These are phyloP conservation scores for Rhopalosiphum nymphaeae DNA, from an alignment of 2,888 invertebrate genomes.

Conservation along the genomic window DNA sequence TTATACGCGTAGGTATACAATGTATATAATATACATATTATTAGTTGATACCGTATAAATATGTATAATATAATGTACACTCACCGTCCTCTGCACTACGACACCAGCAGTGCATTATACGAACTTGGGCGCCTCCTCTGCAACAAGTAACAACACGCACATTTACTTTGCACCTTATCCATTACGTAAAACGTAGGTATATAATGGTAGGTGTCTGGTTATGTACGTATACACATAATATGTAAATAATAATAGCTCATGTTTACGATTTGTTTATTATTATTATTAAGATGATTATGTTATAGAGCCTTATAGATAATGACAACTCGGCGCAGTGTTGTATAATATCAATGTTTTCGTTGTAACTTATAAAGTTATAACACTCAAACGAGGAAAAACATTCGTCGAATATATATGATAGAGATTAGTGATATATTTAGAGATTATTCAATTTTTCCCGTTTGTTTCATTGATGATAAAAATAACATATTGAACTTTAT, in stretches of 20 bases:
- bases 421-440: conserved; percentile 17
- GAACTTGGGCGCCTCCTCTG: not conserved
- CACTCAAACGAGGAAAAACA: conserved; percentile 39
- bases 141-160: not conserved
- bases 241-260: conserved; percentile 4
- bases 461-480: not conserved
- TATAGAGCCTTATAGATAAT: not conserved
- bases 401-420: not conserved
- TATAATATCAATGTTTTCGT: not conserved
- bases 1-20: too few species aligned
- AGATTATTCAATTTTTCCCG: not conserved
- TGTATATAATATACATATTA: too few species aligned
- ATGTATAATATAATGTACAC: not conserved
- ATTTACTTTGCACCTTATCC: not conserved
- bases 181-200: conserved; percentile 7
- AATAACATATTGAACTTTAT: not conserved
- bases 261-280: conserved; percentile 17
- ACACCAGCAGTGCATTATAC: not conserved
- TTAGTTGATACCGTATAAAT: not conserved
- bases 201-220: not conserved
- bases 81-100: not conserved
- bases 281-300: not conserved
- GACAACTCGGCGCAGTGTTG: conserved; percentile 2
- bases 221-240: not conserved
- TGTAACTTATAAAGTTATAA: not conserved